Evolutionary conservation across 2,888 invertebrate species (phyloP), one percentile per base, ranked within the genome.

Genomic region (Epicampocera succincta): DNA sequence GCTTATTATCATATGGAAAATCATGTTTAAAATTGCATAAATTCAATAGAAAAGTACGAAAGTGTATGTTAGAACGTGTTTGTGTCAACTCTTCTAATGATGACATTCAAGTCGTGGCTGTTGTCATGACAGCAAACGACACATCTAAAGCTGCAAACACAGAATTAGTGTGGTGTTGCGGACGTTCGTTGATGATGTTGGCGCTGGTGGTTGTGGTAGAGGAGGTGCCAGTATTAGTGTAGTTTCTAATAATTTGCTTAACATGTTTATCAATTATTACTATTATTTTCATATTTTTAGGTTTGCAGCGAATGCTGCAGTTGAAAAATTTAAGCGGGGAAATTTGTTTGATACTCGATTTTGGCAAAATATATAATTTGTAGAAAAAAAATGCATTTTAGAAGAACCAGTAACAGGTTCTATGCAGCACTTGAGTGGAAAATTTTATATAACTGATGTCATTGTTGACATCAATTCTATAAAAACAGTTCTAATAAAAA

Each of bases 191-290:
- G 48, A 15, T 6, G 44, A 8, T 44, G 12, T 3, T 46, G 56
- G 3, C 33, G 40, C 9, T 38, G 58, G 21, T 9, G 5, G 8
- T 61, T 1, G n/a, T 61, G 48, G 5, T 38, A 25, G 6, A 17
- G 56, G 9, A 66, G 56, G 50, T 63, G 71, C 21, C 58, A 60
- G 58, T 50, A 48, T 50, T 65, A 33, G 46, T 61, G 69, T 65
- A 58, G 77, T 82, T 80, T 80, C 83, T 84, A 83, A 84, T 85
- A 85, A 85, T 85, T 85, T 84, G 85, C 83, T 84, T 76, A 79
- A 85, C 84, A 84, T 84, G 82, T 75, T 84, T 77, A 83, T 83
- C 84, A 84, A 83, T 84, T 79, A 79, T 83, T 77, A 76, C 66
- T 69, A 48, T 56, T 71, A 78, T 72, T 78, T 68, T 76, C 54